A percentile compares a stretch with the other conserved stretches of the same genome.
phyloP scores from a whole-genome alignment of 2,888 invertebrate genomes.

The Orthosia gracilis region DNA sequence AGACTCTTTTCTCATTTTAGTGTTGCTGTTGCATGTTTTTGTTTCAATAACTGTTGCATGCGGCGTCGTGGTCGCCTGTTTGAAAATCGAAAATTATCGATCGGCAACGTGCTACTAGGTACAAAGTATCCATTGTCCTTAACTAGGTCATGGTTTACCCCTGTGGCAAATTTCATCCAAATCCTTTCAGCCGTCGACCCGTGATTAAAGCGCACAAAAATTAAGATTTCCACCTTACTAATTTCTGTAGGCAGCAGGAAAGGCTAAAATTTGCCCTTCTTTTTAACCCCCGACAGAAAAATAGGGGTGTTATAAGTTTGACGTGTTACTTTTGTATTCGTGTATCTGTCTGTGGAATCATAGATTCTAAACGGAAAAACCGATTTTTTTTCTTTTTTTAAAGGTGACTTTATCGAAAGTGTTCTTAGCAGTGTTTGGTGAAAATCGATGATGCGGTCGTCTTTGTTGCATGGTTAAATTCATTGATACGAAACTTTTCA shows the following conservation, averaged over 20 bases:
- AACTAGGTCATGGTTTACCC: neutral
- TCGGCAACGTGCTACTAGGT: neutral
- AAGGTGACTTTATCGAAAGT: no score
- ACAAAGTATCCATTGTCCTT: neutral
- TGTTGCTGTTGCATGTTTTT: no score
- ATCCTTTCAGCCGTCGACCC: neutral
- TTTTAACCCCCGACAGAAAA: neutral
- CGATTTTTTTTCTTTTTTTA: no score
- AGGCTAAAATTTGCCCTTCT: neutral
- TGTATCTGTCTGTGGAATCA: no score
- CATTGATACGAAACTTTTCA: neutral
- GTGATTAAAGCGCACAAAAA: no score
- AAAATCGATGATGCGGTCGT: no score
- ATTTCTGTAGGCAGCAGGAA: neutral
- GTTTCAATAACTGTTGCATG: no score
- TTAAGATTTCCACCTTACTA: neutral
- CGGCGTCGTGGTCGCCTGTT: neutral
- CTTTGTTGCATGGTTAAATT: neutral
- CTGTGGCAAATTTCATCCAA: neutral
- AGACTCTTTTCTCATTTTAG: no score
- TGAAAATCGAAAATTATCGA: neutral
- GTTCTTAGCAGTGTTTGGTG: no score
- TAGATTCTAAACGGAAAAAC: no score
- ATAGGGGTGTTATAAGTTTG: no score
- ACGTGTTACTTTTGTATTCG: no score